These are phyloP conservation scores for Macrobrachium nipponense DNA, from an alignment of 1,140 invertebrate genomes.

Conservation along the genomic window DNA sequence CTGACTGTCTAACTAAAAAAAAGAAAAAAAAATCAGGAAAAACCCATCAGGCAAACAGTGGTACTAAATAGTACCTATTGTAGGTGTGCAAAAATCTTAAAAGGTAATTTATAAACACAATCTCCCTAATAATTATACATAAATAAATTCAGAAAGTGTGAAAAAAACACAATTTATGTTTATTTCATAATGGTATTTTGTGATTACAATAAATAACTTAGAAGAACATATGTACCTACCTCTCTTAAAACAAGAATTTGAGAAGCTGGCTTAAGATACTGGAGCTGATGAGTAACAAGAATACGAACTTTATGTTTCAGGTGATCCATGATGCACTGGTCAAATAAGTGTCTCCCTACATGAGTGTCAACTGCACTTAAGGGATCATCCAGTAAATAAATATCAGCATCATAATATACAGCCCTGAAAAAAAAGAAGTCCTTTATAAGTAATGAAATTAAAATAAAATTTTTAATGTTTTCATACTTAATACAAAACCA, in stretches of 20 bases:
- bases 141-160: no score
- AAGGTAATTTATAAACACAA: no score
- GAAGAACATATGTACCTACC: slow-evolving; percentile 62
- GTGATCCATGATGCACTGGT: slow-evolving; percentile 70
- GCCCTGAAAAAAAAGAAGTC: slow-evolving; percentile 70
- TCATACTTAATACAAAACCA: no score
- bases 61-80: no score
- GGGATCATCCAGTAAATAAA: slow-evolving; percentile 83
- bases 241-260: slow-evolving; percentile 69
- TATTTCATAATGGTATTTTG: no score
- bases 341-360: slow-evolving; percentile 83
- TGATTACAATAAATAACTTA: not conserved
- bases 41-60: no score
- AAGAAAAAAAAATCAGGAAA: no score
- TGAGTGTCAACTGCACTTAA: slow-evolving; percentile 81
- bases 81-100: no score
- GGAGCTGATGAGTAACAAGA: slow-evolving; percentile 70
- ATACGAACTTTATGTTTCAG: slow-evolving; percentile 67
- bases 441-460: not conserved
- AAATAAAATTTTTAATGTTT: no score
- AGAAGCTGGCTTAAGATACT: slow-evolving; percentile 68
- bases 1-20: no score
- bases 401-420: slow-evolving; percentile 82
- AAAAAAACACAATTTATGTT: no score
- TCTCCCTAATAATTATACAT: no score